These are phyloP conservation scores for Petrolisthes manimaculis DNA, from an alignment of 2,888 invertebrate species.

Conservation along the genomic window DNA sequence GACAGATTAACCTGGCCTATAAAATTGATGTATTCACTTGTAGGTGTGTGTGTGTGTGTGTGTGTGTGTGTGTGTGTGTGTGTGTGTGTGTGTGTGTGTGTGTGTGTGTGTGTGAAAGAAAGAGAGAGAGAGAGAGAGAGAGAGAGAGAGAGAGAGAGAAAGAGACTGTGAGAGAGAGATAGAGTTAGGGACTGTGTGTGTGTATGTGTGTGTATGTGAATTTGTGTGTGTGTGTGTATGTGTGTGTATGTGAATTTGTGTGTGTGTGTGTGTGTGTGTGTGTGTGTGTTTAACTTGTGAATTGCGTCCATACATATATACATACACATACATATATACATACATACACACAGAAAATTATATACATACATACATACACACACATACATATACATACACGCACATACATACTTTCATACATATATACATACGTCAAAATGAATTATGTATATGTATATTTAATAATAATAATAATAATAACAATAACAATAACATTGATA, in stretches of 20 bases:
- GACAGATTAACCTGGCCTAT: too few relatives aligned
- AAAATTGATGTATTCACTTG: too few relatives aligned
- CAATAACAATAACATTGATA: too few relatives aligned
- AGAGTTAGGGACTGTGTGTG: too few relatives aligned
- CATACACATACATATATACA: not conserved
- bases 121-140: not conserved
- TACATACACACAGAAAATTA: not conserved
- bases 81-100: conserved; percentile 26
- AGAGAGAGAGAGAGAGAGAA: not conserved
- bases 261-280: conserved; percentile 25
- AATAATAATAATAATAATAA: not conserved
- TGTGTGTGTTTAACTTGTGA: not conserved
- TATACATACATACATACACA: conserved; percentile 16
- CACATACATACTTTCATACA: not conserved
- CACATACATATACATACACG: conserved; percentile 5
- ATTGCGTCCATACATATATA: not conserved
- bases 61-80: conserved; percentile 26
- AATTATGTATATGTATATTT: not conserved
- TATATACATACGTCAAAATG: too few relatives aligned
- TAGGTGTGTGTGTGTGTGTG: conserved; percentile 21
- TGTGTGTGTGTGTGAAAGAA: conserved; percentile 14
- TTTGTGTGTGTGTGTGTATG: conserved; percentile 24
- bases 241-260: conserved; percentile 23
- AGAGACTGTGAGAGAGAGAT: not conserved
- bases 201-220: conserved; percentile 15